A percentile compares a stretch with the other conserved stretches of the same genome.
phyloP scores from a whole-genome alignment of 2,113 vertebrate species.

The Tor tambroides region DNA sequence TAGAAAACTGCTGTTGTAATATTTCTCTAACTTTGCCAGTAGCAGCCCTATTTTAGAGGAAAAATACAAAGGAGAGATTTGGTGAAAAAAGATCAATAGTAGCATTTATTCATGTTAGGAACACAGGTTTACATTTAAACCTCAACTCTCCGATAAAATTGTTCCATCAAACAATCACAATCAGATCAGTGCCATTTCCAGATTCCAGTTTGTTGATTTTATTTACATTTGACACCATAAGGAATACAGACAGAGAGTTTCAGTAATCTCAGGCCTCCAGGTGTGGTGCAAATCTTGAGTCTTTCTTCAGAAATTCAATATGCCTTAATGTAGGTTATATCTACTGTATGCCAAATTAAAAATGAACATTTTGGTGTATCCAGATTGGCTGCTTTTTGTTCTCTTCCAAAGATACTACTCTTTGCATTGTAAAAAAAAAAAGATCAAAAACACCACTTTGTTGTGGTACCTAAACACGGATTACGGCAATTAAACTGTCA shows the following conservation, averaged over 20 bases:
- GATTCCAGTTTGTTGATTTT: neutral
- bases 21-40: slow-evolving; percentile 4
- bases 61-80: neutral
- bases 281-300: too few relatives aligned
- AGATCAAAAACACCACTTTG: neutral
- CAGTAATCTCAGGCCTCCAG: too few relatives aligned
- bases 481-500: slow-evolving; percentile 21
- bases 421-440: neutral
- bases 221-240: neutral
- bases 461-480: neutral
- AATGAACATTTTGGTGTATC: too few relatives aligned
- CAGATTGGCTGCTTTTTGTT: neutral
- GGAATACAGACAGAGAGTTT: too few relatives aligned
- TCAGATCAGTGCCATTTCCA: neutral
- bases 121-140: neutral
- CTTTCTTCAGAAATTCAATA: neutral
- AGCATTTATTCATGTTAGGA: neutral
- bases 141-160: neutral
- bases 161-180: neutral
- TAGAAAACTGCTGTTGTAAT: neutral
- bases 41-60: neutral
- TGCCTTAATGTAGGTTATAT: neutral
- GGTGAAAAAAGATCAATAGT: neutral
- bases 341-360: neutral
- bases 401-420: neutral